Base-by-base conservation (phyloP, 2,888 invertebrate genomes). In the Rhorus exstirpatorius region DNA sequence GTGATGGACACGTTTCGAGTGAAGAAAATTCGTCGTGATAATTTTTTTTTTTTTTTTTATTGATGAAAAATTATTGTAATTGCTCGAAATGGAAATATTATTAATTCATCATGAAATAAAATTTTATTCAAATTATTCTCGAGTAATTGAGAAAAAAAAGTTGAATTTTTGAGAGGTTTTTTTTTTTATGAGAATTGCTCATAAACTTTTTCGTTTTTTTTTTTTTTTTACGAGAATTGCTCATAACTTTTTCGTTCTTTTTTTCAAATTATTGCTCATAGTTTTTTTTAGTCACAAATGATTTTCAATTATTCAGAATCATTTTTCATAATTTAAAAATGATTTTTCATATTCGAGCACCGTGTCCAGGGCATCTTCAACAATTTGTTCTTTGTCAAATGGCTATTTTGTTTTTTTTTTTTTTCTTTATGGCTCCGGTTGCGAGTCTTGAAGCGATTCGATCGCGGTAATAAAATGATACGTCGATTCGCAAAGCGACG, bases 381-480 rank as follows among this genome's bases (percentile, higher is more conserved):
- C 17, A 19, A 49, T 49, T 49, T 49, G 1, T 3, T 35, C 41
- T 41, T 41, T 41, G 41, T 58, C 53, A 26, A 55, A 24, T 60
- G 26, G 21, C 21, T 71, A 24, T 71, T 58, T n/a, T n/a, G n/a
- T n/a, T n/a, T n/a, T n/a, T n/a, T n/a, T n/a, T n/a, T n/a, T n/a
- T n/a, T n/a, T n/a, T n/a, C 12, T 41, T 58, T 1, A 14, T 17
- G 17, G 17, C 12, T 17, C 12, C 31, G 21, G 14, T 35, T 38
- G 53, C 7, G 38, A 55, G 46, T 24, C 12, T 75, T 41, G 51
- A 21, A 31, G 58, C 35, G 61, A 67, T 74, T 61, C 63, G 70
- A 60, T 0, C 60, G 38, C 38, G n/a, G 38, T 12, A 4, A 38
- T 17, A 12, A 60, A 60, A 17, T 26, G 14, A 17, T 38, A 35